A percentile compares a stretch with the other conserved stretches of the same genome.
These are phyloP conservation scores for Montipora efflorescens DNA, from an alignment of 64 coral and sea anemone species.

Conservation along the genomic window DNA sequence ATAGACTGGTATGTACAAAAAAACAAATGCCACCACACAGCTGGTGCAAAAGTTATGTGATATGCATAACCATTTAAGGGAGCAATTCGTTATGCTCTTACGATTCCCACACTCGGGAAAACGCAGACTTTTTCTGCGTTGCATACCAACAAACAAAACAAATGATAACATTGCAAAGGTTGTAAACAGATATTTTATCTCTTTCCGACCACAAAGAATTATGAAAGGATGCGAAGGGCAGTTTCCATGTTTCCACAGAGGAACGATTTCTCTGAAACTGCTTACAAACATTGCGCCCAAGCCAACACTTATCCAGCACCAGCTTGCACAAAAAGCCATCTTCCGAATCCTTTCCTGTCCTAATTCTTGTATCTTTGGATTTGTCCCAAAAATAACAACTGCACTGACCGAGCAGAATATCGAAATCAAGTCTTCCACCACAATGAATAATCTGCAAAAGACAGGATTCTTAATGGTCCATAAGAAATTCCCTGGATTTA, in stretches of 20 bases:
- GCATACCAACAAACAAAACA: not conserved
- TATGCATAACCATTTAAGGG: not conserved
- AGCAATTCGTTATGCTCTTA: not conserved
- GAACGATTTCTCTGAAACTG: not conserved
- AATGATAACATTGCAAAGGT: not conserved
- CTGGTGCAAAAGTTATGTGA: not conserved
- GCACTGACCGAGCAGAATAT: not conserved
- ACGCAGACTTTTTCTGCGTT: not conserved
- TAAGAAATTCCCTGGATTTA: conserved; percentile 21
- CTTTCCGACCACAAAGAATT: not conserved
- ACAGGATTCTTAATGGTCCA: not conserved
- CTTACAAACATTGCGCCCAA: not conserved
- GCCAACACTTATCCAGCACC: not conserved
- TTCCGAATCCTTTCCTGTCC: conserved; percentile 18
- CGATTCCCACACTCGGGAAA: not conserved
- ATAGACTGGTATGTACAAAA: not conserved
- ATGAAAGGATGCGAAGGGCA: conserved; percentile 23
- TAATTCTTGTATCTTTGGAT: conserved; percentile 4
- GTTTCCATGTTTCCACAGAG: not conserved
- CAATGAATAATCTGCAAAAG: conserved; percentile 15
- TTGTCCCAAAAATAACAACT: conserved; percentile 33
- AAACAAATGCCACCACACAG: not conserved
- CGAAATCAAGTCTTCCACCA: not conserved
- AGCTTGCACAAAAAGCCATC: not conserved
- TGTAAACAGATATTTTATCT: not conserved